A percentile compares a stretch with the other conserved stretches of the same genome.
Conservation (phyloP, 2,797 vertebrate species). For the Pteropus rufus region DNA sequence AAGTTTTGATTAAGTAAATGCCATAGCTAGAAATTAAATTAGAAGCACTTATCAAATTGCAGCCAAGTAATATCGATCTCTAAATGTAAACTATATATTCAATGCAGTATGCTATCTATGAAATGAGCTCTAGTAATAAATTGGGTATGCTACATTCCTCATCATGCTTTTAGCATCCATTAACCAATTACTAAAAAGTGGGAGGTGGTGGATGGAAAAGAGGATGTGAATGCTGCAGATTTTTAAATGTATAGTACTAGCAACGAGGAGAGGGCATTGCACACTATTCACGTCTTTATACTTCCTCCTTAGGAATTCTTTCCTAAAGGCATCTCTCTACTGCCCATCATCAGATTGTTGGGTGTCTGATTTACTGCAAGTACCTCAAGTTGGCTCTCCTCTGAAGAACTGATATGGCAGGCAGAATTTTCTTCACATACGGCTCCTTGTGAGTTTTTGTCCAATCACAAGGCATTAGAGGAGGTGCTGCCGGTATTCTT, state of each 20-base stretch:
- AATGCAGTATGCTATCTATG: constrained; percentile 38
- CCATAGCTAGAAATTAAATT: constrained; percentile 71
- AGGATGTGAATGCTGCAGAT: constrained; percentile 68
- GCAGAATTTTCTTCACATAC: neutral
- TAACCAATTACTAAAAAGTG: constrained; percentile 77
- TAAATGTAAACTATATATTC: constrained; percentile 66
- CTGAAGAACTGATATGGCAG: neutral
- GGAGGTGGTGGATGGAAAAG: neutral
- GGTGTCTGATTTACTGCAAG: neutral
- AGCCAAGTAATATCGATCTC: constrained; percentile 57
- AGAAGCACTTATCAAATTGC: constrained; percentile 66
- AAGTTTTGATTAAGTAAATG: constrained; percentile 75
- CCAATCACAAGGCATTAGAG: constrained; percentile 31
- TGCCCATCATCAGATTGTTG: neutral
- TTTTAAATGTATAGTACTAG: constrained; percentile 49
- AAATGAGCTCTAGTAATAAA: constrained; percentile 80
- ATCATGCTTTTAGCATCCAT: constrained; percentile 78
- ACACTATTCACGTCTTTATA: constrained; percentile 21
- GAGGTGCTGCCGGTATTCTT: neutral
- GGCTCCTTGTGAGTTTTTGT: neutral
- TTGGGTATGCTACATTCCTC: constrained; percentile 58
- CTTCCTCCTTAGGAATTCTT: constrained; percentile 7
- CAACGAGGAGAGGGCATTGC: constrained; percentile 8
- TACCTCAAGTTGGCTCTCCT: neutral
- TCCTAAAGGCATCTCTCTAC: neutral